Conservation (phyloP, 1,140 invertebrate species). For the Uloborus diversus region DNA sequence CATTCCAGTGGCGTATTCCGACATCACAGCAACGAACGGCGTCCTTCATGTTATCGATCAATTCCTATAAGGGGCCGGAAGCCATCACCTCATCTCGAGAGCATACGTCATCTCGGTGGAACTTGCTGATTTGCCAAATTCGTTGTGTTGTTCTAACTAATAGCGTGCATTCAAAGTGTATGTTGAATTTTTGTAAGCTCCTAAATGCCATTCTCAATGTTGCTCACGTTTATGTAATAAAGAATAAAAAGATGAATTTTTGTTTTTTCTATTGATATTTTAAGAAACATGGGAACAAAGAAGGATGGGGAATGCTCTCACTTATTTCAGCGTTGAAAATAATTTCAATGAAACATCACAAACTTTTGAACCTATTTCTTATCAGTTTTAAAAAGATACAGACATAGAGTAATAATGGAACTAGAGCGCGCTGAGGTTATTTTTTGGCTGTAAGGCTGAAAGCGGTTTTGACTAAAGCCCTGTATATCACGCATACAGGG, state of each 20-base stretch:
- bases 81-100: no score
- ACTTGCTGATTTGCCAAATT: neutral
- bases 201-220: conserved; percentile 20
- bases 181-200: no score
- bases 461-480: no score
- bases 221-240: conserved; percentile 9
- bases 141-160: neutral
- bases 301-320: no score
- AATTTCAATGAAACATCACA: neutral
- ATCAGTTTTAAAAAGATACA: neutral
- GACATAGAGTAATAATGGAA: neutral
- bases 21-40: conserved; percentile 65
- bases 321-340: no score
- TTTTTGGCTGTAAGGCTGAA: no score
- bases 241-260: neutral
- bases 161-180: no score
- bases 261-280: no score
- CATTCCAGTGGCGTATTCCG: conserved; percentile 58
- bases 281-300: no score
- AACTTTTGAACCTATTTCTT: neutral
- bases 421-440: neutral
- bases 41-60: conserved; percentile 65
- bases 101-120: no score
- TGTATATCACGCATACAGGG: no score
- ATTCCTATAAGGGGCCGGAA: conserved; percentile 51